Evolutionary conservation across 2,797 vertebrate species (phyloP), one percentile per base, ranked within the genome.

Genomic region (Lepus townsendii): DNA sequence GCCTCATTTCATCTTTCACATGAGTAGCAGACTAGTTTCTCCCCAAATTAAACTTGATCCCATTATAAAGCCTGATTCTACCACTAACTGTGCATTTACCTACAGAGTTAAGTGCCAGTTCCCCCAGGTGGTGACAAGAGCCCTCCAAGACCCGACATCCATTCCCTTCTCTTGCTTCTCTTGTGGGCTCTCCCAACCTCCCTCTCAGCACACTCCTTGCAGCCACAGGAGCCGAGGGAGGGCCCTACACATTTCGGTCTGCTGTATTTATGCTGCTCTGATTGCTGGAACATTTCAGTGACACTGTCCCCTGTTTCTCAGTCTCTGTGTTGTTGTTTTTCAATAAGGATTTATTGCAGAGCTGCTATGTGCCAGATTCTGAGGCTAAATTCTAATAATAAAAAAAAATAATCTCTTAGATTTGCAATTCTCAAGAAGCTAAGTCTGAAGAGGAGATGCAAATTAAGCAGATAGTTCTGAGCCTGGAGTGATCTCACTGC

Each of bases 1-100:
- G 57, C 68, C 78, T 93, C 66, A 65, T 66, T 76, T 72, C 38
- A 96, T 50, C 57, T 83, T 79, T 86, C 60, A 27, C 22, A 19
- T 52, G 19, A 47, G 22, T 20, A 78, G 10, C 7, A 76, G 16
- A 86, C 52, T 62, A 16, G 26, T 42, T 9, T 12, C 8, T 0
- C 1, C 17, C 13, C 5, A 75, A 71, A 75, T 54, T 77, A 80
- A 96, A 95, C 0, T 11, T 54, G 4, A 76, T 83, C 0, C 8
- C 3, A 69, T 26, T 82, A 50, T 9, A 65, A 62, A 62, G 14
- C 24, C 7, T 22, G 27, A 50, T 54, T 14, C 50, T 73, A 13
- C 26, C 22, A 72, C 30, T 38, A 88, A 66, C 35, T 69, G 42
- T 62, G 3, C 3, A 75, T n/a, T 62, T 78, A 32, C 2, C 75